Base-by-base conservation (phyloP, 2,888 invertebrate genomes). In the Argyresthia goedartella region DNA sequence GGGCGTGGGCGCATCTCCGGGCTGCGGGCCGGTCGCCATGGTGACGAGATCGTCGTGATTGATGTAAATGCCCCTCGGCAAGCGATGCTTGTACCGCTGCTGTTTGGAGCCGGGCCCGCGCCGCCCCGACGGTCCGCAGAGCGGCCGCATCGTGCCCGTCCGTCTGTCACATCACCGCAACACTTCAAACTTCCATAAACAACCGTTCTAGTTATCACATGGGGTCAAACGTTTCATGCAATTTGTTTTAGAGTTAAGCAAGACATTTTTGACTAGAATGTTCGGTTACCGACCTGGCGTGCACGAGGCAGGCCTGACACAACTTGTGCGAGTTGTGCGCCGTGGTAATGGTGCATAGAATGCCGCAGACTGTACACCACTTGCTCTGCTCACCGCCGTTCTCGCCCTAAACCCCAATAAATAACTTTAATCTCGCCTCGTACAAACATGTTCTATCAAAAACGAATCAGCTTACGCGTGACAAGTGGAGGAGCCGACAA, bases 21-120 rank as follows among this genome's bases (percentile, higher is more conserved):
- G 89, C 71, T 89, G 88, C 54, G 92, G 91, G 64, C 92, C 92
- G 59, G 92, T 92, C 56, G 97, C 97, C 89, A 98, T 92, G 65
- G 95, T 92, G 63, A 95, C 93, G 79, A 98, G 91, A 89, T 98
- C 98, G 84, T 98, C 98, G 86, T 97, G 95, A 90, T 96, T 97
- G 88, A 98, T 95, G 89, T 96, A 95, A 93, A 98, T 97, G 84
- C 98, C 98, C 69, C 95, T 93, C 57, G 98, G 98, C 67, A 98
- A 95, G 77, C 95, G 95, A 73, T 96, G 93, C 85, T 91, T 92
- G 86, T 91, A 91, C 62, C 79, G 79, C 71, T 78, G 81, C 71
- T 78, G 81, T 71, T 87, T 87, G 61, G 84, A 74, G 64, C 81
- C 80, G 61, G 80, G 78, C 60, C 88, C 89, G 74, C 89, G 87